Evolutionary conservation across 2,113 vertebrate species (phyloP).

Genomic region (Tor tambroides): DNA sequence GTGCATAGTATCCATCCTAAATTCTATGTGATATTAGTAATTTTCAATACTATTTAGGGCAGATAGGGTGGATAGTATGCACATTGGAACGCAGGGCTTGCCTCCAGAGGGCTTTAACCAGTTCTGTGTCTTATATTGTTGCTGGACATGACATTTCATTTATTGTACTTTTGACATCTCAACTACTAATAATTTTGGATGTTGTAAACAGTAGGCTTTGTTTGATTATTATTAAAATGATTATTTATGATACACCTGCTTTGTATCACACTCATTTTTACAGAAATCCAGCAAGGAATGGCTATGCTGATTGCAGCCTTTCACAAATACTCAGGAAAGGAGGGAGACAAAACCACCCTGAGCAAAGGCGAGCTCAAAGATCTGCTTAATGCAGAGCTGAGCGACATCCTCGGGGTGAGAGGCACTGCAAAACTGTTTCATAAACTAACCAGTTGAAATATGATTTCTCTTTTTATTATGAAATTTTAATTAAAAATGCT

Average conservation of each 20-base stretch:
- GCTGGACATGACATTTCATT: not conserved
- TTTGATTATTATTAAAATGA: not conserved
- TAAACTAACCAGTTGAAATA: not conserved
- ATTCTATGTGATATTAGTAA: too few relatives aligned
- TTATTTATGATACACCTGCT: not conserved
- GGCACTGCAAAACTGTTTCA: not conserved
- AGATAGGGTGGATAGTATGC: too few relatives aligned
- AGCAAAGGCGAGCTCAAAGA: slow-evolving; percentile 86
- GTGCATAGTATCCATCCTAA: too few relatives aligned
- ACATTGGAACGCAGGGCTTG: too few relatives aligned
- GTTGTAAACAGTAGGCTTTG: too few relatives aligned
- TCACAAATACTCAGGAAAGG: slow-evolving; percentile 82
- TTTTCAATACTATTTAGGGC: too few relatives aligned
- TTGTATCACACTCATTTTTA: slow-evolving; percentile 64
- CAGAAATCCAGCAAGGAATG: slow-evolving; percentile 75
- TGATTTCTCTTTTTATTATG: not conserved
- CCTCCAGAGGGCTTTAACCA: not conserved
- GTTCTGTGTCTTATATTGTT: not conserved
- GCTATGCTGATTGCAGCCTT: slow-evolving; percentile 78
- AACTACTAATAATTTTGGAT: not conserved
- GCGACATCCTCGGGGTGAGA: slow-evolving; percentile 77
- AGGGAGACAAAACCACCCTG: slow-evolving; percentile 83
- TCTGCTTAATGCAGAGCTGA: slow-evolving; percentile 79
- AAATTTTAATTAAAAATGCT: not conserved
- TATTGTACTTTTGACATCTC: not conserved